phyloP scores from a whole-genome alignment of 2,113 vertebrate genomes.

The Falcunculus frontatus region DNA sequence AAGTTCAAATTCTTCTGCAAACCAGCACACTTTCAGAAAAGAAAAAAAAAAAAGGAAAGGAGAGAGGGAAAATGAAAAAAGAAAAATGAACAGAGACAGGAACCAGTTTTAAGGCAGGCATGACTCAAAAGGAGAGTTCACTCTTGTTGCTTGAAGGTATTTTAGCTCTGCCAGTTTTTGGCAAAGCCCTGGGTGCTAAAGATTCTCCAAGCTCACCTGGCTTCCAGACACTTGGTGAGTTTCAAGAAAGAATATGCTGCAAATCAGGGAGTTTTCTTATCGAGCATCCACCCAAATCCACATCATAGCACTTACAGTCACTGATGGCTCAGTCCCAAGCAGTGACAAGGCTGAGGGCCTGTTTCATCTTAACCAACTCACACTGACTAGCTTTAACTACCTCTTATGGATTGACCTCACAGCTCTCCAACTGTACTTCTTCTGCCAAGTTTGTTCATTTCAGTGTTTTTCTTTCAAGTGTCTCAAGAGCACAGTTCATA shows the following conservation, averaged over 20 bases:
- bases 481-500: slow-evolving; percentile 31
- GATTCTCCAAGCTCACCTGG: background rate
- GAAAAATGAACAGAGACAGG: background rate
- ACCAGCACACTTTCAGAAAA: background rate
- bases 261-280: background rate
- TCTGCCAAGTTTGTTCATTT: slow-evolving; percentile 11
- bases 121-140: background rate
- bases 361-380: slow-evolving; percentile 26
- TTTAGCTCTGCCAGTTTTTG: background rate
- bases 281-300: background rate
- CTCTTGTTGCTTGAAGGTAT: background rate
- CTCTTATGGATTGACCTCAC: background rate
- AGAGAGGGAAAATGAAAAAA: background rate
- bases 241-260: background rate
- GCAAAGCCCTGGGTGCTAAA: background rate
- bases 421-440: background rate
- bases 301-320: background rate
- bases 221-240: background rate
- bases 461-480: slow-evolving; percentile 19
- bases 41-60: no score
- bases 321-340: slow-evolving; percentile 3
- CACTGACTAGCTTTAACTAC: slow-evolving; percentile 11
- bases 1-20: background rate
- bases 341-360: background rate
- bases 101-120: background rate